Evolutionary conservation across 2,888 invertebrate genomes (phyloP).

Genomic region (Eilema depressum): DNA sequence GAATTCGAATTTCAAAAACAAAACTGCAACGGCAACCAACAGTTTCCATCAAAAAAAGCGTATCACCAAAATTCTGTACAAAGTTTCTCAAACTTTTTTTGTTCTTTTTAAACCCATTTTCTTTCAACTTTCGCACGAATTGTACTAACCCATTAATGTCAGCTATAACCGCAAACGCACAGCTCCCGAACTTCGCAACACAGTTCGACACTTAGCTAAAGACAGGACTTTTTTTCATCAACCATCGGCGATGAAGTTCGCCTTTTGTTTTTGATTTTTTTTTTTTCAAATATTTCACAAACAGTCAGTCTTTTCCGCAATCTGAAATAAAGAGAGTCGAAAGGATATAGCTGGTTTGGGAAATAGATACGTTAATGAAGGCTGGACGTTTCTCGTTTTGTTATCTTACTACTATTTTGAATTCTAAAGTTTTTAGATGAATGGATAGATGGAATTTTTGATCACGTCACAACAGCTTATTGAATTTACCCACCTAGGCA

Average conservation of each 20-base stretch:
- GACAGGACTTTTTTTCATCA: slow-evolving; percentile 17
- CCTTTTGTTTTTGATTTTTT: slow-evolving; percentile 9
- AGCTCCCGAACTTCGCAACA: slow-evolving; percentile 23
- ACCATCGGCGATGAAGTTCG: slow-evolving; percentile 12
- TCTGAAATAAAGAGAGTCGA: not conserved
- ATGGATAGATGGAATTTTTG: no score
- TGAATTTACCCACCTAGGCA: no score
- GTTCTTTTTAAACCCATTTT: slow-evolving; percentile 32
- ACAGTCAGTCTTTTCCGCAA: not conserved
- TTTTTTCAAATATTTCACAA: not conserved
- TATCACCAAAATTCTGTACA: slow-evolving; percentile 9
- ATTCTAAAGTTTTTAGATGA: no score
- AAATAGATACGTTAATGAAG: no score
- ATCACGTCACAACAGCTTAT: no score
- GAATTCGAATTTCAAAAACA: slow-evolving; percentile 4
- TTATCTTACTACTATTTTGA: no score
- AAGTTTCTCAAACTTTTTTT: slow-evolving; percentile 13
- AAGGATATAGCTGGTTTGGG: no score
- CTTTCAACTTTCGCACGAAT: slow-evolving; percentile 27
- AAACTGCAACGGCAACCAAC: not conserved
- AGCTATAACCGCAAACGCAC: slow-evolving; percentile 24
- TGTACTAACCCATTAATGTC: slow-evolving; percentile 44
- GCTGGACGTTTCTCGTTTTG: no score
- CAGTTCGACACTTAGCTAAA: slow-evolving; percentile 27
- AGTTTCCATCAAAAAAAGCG: slow-evolving; percentile 5